Percentiles rank a stretch among this genome's conserved stretches.
Conservation (phyloP, 2,888 invertebrate genomes). For the Pimpla rufipes region DNA sequence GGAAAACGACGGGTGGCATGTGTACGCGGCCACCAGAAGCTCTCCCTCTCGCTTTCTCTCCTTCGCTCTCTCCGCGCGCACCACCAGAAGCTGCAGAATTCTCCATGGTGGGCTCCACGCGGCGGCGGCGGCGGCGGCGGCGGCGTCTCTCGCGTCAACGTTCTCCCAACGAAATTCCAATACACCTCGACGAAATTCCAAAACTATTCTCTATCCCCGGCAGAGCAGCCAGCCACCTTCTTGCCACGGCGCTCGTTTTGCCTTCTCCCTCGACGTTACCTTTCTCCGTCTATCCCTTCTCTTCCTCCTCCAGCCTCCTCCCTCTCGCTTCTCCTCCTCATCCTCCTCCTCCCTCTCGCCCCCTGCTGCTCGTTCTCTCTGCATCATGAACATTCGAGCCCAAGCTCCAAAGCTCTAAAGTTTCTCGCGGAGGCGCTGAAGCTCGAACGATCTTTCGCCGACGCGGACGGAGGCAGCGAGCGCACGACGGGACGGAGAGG, state of each 20-base stretch:
- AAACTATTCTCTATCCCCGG: constrained; percentile 58
- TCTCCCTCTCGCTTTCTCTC: too few species aligned
- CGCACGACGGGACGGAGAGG: not conserved
- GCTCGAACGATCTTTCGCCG: constrained; percentile 56
- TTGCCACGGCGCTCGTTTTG: not conserved
- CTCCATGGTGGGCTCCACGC: constrained; percentile 40
- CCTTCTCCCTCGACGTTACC: constrained; percentile 1
- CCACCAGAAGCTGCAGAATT: constrained; percentile 46
- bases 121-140: not conserved
- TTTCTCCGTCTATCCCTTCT: constrained; percentile 2
- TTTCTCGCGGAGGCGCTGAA: constrained; percentile 54
- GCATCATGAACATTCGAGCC: constrained; percentile 25
- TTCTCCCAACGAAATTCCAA: constrained; percentile 44
- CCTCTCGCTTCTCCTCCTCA: not conserved
- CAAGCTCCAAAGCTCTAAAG: constrained; percentile 55
- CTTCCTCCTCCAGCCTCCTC: not conserved
- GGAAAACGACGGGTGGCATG: constrained; percentile 13
- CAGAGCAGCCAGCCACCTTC: not conserved
- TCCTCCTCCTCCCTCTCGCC: not conserved
- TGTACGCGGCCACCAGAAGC: constrained; percentile 3
- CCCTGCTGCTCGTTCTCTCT: constrained; percentile 12
- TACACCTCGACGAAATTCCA: constrained; percentile 59
- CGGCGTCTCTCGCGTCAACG: constrained; percentile 32
- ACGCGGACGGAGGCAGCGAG: constrained; percentile 11
- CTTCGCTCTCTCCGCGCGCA: not conserved